phyloP scores from a whole-genome alignment of 1,140 invertebrate genomes.

The Papilio machaon region DNA sequence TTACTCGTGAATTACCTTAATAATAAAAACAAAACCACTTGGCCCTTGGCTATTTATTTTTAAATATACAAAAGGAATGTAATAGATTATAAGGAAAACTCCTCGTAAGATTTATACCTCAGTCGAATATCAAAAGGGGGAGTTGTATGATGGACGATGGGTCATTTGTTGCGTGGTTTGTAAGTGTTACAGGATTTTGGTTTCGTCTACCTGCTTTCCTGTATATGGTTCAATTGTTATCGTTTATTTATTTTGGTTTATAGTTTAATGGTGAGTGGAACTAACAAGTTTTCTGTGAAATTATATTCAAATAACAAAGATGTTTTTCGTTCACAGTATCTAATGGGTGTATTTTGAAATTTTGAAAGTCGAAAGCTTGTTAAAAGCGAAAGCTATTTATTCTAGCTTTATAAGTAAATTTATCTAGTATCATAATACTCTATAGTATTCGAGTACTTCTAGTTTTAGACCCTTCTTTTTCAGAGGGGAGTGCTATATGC shows the following conservation, averaged over 20 bases:
- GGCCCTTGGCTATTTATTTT: background rate
- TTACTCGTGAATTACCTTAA: background rate
- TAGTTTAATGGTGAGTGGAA: too few species aligned
- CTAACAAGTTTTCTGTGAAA: too few species aligned
- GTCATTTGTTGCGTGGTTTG: conserved; percentile 1
- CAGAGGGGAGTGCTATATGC: too few species aligned
- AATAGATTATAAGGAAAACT: conserved; percentile 11
- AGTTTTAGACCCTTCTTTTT: too few species aligned
- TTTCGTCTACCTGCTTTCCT: background rate
- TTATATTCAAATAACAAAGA: too few species aligned
- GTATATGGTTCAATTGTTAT: background rate
- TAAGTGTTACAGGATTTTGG: background rate
- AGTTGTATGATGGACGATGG: background rate
- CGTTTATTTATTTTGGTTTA: too few species aligned
- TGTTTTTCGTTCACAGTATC: too few species aligned
- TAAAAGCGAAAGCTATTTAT: background rate
- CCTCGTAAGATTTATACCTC: background rate
- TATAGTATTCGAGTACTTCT: too few species aligned
- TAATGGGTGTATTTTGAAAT: too few species aligned
- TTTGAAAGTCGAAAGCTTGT: too few species aligned
- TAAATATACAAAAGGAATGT: conserved; percentile 17
- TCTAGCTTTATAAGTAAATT: too few species aligned
- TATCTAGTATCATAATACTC: too few species aligned
- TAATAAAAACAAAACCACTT: background rate
- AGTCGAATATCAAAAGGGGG: conserved; percentile 17